Evolutionary conservation across 1,140 invertebrate genomes (phyloP).

Genomic region (Eupeodes corollae): DNA sequence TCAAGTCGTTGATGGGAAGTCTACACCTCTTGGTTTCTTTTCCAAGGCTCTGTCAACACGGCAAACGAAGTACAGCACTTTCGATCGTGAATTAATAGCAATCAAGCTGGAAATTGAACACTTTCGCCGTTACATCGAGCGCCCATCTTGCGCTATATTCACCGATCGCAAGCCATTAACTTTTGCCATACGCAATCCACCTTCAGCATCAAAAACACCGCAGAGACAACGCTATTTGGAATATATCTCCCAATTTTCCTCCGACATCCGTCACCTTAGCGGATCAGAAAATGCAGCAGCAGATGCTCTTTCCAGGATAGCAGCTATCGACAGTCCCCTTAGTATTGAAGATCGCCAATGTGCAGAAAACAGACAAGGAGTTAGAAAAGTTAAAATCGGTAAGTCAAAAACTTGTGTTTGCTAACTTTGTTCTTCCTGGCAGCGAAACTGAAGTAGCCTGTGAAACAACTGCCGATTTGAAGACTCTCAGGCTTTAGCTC

Average conservation of each 20-base stretch:
- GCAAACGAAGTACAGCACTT: conserved; percentile 22
- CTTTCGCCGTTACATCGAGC: conserved; percentile 28
- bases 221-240: conserved; percentile 15
- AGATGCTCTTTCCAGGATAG: conserved; percentile 18
- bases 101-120: conserved; percentile 21
- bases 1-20: not conserved
- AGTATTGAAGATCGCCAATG: conserved; percentile 7
- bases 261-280: conserved; percentile 24
- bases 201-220: conserved; percentile 12
- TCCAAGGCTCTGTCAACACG: no score
- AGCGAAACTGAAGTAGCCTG: not conserved
- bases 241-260: conserved; percentile 31
- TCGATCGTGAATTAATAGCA: conserved; percentile 33
- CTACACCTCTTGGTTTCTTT: no score
- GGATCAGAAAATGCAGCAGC: conserved; percentile 22
- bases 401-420: not conserved
- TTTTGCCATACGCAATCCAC: conserved; percentile 15
- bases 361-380: conserved; percentile 10
- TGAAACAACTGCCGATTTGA: conserved; percentile 4
- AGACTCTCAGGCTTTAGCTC: no score
- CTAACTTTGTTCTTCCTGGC: not conserved
- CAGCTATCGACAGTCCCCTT: conserved; percentile 1
- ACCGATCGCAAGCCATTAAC: conserved; percentile 39
- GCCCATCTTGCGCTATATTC: conserved; percentile 19
- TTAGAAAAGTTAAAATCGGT: not conserved